Conservation (phyloP, 2,888 invertebrate genomes). For the Colletes collaris region DNA sequence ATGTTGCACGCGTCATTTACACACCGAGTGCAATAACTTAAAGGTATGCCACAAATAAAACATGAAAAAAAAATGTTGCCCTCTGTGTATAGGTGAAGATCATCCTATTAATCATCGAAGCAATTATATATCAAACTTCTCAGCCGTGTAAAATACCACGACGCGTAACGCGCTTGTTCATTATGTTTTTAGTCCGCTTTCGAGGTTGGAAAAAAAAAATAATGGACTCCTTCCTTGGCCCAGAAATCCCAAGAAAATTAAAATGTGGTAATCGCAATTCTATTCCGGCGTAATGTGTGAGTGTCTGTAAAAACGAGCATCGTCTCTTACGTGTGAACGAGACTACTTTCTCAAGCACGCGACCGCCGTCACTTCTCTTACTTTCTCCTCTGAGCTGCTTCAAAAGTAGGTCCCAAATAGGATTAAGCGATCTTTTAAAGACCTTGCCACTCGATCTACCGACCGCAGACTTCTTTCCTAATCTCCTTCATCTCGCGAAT, state of each 20-base stretch:
- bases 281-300: constrained; percentile 42
- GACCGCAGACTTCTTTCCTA: neutral
- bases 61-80: too few relatives aligned
- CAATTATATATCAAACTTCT: constrained; percentile 19
- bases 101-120: constrained; percentile 2
- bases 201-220: constrained; percentile 15
- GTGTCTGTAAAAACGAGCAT: constrained; percentile 24
- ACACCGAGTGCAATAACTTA: too few relatives aligned
- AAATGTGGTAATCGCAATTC: constrained; percentile 58
- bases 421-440: constrained; percentile 67
- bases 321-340: constrained; percentile 69
- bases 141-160: neutral
- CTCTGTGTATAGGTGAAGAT: neutral
- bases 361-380: constrained; percentile 75
- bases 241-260: constrained; percentile 52
- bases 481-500: constrained; percentile 10
- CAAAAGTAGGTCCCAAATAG: constrained; percentile 82
- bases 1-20: too few relatives aligned
- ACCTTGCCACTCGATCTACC: constrained; percentile 48
- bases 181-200: constrained; percentile 32
- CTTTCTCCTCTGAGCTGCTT: constrained; percentile 77
- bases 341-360: constrained; percentile 78
- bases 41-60: too few relatives aligned
- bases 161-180: neutral
- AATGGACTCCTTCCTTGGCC: constrained; percentile 35